These are phyloP conservation scores for Bombus breviceps DNA, from an alignment of 1,140 invertebrate species.

Conservation along the genomic window DNA sequence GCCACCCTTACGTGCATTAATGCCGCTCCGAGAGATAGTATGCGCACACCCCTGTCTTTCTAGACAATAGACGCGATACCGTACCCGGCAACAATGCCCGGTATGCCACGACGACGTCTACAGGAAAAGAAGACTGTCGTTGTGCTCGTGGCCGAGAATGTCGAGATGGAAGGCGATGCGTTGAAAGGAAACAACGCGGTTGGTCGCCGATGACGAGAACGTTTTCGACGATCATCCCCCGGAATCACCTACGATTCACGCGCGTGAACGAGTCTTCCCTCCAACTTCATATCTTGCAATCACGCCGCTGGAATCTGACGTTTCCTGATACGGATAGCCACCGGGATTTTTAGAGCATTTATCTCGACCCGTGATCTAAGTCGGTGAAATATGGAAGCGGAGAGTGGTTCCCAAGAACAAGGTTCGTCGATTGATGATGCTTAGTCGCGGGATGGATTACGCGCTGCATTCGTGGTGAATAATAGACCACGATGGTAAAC, in stretches of 20 bases:
- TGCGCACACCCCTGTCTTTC: constrained; percentile 46
- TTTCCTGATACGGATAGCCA: constrained; percentile 12
- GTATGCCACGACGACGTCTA: background rate
- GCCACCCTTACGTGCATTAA: constrained; percentile 64
- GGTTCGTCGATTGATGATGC: constrained; percentile 24
- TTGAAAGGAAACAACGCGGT: background rate
- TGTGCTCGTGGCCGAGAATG: no score
- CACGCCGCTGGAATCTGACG: constrained; percentile 24
- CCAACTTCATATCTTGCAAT: constrained; percentile 30
- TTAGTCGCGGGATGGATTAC: constrained; percentile 20
- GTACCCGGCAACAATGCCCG: constrained; percentile 51
- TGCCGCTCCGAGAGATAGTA: constrained; percentile 53
- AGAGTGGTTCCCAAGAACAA: constrained; percentile 5
- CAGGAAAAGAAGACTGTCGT: background rate
- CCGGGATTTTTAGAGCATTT: constrained; percentile 41
- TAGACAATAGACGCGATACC: constrained; percentile 64
- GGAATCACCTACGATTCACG: constrained; percentile 34
- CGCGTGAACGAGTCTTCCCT: background rate
- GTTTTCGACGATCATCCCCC: background rate
- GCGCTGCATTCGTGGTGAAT: background rate
- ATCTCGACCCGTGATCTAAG: constrained; percentile 31
- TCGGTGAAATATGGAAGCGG: constrained; percentile 38
- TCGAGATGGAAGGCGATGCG: background rate
- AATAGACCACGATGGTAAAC: background rate
- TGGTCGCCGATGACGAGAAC: background rate